These are phyloP conservation scores for Leucophora obtusa DNA, from an alignment of 2,888 invertebrate genomes.

Conservation along the genomic window DNA sequence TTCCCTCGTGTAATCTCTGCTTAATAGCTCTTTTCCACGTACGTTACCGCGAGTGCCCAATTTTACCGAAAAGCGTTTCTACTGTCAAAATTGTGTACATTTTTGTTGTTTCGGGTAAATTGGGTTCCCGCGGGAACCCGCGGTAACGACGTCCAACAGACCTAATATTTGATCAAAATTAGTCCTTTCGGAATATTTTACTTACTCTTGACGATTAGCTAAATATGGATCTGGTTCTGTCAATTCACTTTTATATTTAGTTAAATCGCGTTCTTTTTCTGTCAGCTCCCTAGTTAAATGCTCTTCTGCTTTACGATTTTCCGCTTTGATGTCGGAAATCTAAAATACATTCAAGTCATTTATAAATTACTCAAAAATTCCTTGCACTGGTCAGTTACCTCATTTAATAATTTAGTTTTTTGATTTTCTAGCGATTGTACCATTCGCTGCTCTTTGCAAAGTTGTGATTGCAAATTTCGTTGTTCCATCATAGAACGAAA, in stretches of 20 bases:
- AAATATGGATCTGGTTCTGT: conserved; percentile 46
- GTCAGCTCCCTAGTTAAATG: conserved; percentile 58
- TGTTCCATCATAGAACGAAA: conserved; percentile 68
- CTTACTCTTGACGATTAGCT: conserved; percentile 56
- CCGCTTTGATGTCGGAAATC: conserved; percentile 61
- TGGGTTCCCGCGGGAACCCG: too few species aligned
- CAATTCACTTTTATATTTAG: conserved; percentile 41
- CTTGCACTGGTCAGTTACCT: conserved; percentile 56
- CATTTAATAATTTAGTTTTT: conserved; percentile 69
- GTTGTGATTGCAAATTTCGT: conserved; percentile 65
- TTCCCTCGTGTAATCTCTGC: too few species aligned
- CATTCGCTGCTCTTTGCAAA: conserved; percentile 68
- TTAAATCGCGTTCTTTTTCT: conserved; percentile 60
- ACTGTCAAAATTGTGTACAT: too few species aligned
- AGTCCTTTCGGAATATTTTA: conserved; percentile 42
- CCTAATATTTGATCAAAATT: too few species aligned
- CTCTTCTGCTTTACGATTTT: conserved; percentile 58
- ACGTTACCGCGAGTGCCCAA: too few species aligned
- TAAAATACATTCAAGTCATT: conserved; percentile 19
- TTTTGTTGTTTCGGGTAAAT: too few species aligned
- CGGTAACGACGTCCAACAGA: too few species aligned
- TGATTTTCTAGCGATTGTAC: conserved; percentile 67
- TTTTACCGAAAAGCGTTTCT: too few species aligned
- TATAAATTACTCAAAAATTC: background rate
- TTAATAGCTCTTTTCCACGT: too few species aligned